phyloP scores from a whole-genome alignment of 2,113 vertebrate species.

The Ceratotherium simum region DNA sequence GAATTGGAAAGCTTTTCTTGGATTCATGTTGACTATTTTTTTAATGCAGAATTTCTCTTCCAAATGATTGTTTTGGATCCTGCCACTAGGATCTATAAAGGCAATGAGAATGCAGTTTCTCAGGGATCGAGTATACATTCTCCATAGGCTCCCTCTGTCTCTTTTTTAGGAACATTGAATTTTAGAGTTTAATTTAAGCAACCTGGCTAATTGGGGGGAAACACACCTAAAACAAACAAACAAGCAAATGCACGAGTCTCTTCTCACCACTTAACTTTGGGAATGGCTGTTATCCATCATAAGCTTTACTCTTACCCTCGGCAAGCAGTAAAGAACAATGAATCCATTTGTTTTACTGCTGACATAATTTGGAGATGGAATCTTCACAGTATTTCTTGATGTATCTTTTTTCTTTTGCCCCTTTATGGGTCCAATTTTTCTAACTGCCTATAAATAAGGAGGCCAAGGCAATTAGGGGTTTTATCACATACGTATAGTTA shows the following conservation, averaged over 20 bases:
- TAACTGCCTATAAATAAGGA: constrained; percentile 16
- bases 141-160: not conserved
- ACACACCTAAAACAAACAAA: not conserved
- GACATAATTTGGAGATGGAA: constrained; percentile 23
- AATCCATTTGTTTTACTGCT: constrained; percentile 26
- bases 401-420: not conserved
- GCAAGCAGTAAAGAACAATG: not conserved
- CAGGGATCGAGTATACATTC: not conserved
- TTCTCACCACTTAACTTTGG: not conserved
- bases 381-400: not conserved
- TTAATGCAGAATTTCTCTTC: constrained; percentile 13
- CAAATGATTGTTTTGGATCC: constrained; percentile 38
- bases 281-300: not conserved
- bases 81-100: not conserved
- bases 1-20: not conserved
- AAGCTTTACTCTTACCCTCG: not conserved
- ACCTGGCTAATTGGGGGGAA: not conserved
- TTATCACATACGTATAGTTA: not conserved
- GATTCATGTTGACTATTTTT: not conserved
- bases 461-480: not conserved
- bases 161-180: not conserved
- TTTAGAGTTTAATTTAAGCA: constrained; percentile 20
- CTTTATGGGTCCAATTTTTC: constrained; percentile 32
- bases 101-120: not conserved
- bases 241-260: not conserved